These are phyloP conservation scores for Nannoperca australis DNA, from an alignment of 2,797 vertebrate species.

Conservation along the genomic window DNA sequence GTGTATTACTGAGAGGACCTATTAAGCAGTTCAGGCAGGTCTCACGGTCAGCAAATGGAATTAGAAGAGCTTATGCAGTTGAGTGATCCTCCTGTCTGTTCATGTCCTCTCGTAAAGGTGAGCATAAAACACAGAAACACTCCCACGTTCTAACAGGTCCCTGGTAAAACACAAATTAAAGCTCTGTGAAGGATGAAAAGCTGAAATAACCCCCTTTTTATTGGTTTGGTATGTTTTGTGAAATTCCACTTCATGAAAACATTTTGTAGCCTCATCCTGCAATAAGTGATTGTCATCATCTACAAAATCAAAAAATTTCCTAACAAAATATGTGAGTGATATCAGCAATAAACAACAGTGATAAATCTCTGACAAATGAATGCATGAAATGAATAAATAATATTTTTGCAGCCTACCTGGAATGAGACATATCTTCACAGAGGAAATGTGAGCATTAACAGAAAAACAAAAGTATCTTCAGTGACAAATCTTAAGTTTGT, in stretches of 20 bases:
- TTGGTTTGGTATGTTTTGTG: not conserved
- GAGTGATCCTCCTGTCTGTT: slow-evolving; percentile 49
- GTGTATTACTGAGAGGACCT: slow-evolving; percentile 30
- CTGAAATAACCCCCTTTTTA: not conserved
- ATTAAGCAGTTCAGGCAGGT: slow-evolving; percentile 67
- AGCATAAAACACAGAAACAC: slow-evolving; percentile 34
- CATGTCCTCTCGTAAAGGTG: slow-evolving; percentile 22
- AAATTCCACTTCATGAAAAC: slow-evolving; percentile 1
- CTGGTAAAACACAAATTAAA: not conserved
- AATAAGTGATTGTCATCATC: not conserved
- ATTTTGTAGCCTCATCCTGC: not conserved
- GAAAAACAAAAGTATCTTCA: slow-evolving; percentile 16
- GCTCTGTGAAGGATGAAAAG: not conserved
- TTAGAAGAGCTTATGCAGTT: slow-evolving; percentile 73
- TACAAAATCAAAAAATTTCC: not conserved
- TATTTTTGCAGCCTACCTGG: slow-evolving; percentile 56
- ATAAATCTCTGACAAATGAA: not conserved
- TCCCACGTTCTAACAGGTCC: slow-evolving; percentile 39
- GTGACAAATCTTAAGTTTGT: slow-evolving; percentile 3
- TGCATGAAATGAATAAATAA: not conserved
- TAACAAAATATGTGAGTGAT: not conserved
- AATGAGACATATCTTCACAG: slow-evolving; percentile 49
- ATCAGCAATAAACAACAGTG: not conserved
- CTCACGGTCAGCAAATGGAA: slow-evolving; percentile 65
- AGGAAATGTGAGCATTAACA: not conserved